Evolutionary conservation across 2,797 vertebrate species (phyloP).

Genomic region (Melanogrammus aeglefinus): DNA sequence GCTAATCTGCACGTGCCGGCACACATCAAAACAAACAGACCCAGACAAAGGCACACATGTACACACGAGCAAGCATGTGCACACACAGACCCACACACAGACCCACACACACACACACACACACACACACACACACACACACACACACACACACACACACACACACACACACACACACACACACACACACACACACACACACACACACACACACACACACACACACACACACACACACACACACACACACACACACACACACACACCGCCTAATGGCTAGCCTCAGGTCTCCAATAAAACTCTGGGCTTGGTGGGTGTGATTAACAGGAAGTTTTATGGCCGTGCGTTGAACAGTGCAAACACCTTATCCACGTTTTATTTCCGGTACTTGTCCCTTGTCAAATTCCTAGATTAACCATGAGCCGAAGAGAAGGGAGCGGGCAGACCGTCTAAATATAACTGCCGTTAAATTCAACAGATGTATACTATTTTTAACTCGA

Average conservation of each 20-base stretch:
- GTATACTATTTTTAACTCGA: not conserved
- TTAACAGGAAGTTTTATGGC: conserved; percentile 54
- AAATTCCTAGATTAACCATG: too few species aligned
- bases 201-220: not conserved
- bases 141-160: not conserved
- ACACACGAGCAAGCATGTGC: too few species aligned
- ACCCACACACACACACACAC: not conserved
- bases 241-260: not conserved
- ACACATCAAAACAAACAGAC: not conserved
- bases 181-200: not conserved
- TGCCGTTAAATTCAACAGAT: not conserved
- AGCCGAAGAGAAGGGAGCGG: too few species aligned
- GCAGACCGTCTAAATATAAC: not conserved
- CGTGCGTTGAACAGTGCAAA: conserved; percentile 35
- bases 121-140: conserved; percentile 5
- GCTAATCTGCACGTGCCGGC: conserved; percentile 2
- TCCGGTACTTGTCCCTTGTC: not conserved
- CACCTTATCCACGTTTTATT: conserved; percentile 23
- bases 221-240: not conserved
- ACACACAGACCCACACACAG: too few species aligned
- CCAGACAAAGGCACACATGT: not conserved
- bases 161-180: too few species aligned
- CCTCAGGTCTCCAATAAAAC: conserved; percentile 11
- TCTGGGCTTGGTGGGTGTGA: conserved; percentile 48
- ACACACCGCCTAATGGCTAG: conserved; percentile 28